Base-by-base conservation (phyloP, 2,797 vertebrate species). In the Lemur catta region DNA sequence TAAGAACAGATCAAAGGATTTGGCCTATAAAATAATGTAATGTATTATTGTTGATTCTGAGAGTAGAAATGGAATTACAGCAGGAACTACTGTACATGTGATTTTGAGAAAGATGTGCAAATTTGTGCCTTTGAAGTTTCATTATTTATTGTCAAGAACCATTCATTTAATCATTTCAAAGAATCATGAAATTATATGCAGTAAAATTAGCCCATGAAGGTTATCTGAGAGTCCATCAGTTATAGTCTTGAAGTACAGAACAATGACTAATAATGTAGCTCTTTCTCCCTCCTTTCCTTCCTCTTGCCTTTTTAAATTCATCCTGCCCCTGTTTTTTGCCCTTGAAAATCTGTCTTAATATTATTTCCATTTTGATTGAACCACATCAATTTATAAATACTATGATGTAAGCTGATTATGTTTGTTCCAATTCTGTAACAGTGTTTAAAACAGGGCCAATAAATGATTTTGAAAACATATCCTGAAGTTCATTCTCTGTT, bases 381-480 rank as follows among this genome's bases (percentile, higher is more conserved):
- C 2, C 8, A 57, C 20, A 93, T 67, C 20, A 69, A 79, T 94
- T 30, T 71, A 48, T 80, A 86, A 85, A 86, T 86, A 4, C 72
- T 50, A 55, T 33, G 61, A 94, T 84, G 15, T 80, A 92, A 94
- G 10, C 52, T 71, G 67, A 88, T 65, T 76, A 41, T 76, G 33
- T 57, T 79, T 78, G 30, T 24, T 50, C 26, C 79, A 93, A 91
- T 38, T 91, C 30, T 33, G 43, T 43, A 84, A 80, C 7, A 61
- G 33, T 61, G 30, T 93, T 41, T 95, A 91, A 84, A 93, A 91
- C 3, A 80, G 41, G 24, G 76, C 22, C 81, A 96, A 93, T 94
- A 89, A 97, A 96, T 72, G 18, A 86, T 91, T 94, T 38, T 91
- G 67, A 94, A 96, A 96, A 96, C 17, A 46, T 26, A 41, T 12